Evolutionary conservation across 2,113 vertebrate species (phyloP).

Genomic region (Alouatta palliata): DNA sequence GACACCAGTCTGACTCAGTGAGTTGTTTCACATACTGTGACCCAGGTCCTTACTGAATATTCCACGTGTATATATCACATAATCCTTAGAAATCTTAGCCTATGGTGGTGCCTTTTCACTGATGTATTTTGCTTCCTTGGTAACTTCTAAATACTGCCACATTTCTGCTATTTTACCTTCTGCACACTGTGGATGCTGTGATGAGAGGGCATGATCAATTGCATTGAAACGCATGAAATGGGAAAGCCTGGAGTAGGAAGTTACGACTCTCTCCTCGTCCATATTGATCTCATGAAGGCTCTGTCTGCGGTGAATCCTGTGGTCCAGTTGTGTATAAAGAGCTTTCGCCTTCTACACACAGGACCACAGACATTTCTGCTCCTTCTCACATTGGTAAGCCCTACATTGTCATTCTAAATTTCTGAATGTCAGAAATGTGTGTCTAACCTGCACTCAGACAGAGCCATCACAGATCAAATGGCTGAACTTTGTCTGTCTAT

Average conservation of each 20-base stretch:
- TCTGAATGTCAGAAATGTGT: not conserved
- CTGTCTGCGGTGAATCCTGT: rapidly evolving
- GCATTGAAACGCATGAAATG: rapidly evolving
- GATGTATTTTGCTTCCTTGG: not conserved
- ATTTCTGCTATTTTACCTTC: not conserved
- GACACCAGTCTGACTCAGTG: not conserved
- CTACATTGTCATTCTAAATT: not conserved
- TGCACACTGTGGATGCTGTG: rapidly evolving
- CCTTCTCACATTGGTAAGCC: not conserved
- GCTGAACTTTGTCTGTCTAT: not conserved
- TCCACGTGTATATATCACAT: rapidly evolving
- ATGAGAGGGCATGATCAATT: rapidly evolving
- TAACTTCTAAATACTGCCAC: not conserved
- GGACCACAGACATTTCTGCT: rapidly evolving
- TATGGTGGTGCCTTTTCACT: not conserved
- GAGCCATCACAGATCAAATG: not conserved
- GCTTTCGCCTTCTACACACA: not conserved
- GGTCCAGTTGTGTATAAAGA: not conserved
- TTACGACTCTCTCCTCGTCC: rapidly evolving
- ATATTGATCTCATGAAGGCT: rapidly evolving
- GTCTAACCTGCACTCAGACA: not conserved
- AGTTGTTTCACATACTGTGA: not conserved
- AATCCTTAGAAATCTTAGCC: not conserved
- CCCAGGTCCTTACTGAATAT: not conserved
- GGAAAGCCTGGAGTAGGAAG: rapidly evolving